Conservation (phyloP, 64 coral and sea anemone genomes). For the Actinia tenebrosa region DNA sequence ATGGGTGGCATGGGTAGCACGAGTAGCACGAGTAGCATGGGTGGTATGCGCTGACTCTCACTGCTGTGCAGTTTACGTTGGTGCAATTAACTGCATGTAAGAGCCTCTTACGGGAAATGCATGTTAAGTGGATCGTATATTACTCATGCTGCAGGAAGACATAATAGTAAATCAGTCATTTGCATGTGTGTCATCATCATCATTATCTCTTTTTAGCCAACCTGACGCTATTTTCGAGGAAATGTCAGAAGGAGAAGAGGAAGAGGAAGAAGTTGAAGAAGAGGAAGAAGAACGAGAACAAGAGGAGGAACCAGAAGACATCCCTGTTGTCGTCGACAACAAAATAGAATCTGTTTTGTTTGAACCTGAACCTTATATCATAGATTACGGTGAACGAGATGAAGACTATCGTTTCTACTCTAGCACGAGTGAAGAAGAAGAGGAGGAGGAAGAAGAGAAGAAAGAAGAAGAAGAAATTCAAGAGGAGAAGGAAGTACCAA, state of each 20-base stretch:
- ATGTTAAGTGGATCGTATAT: not conserved
- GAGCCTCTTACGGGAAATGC: no score
- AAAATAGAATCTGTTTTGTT: not conserved
- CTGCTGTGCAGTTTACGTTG: no score
- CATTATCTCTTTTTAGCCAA: not conserved
- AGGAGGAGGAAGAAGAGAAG: not conserved
- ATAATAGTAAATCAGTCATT: no score
- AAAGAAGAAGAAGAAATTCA: not conserved
- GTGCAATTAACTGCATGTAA: no score
- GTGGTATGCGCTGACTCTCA: no score
- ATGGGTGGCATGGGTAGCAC: no score
- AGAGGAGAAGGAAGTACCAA: not conserved
- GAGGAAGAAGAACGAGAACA: not conserved
- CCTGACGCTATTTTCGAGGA: conserved; percentile 16
- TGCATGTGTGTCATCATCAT: not conserved
- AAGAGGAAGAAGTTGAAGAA: not conserved
- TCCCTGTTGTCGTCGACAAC: not conserved
- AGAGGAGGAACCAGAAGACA: not conserved
- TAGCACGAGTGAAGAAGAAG: not conserved
- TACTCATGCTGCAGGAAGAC: no score
- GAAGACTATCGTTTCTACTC: not conserved
- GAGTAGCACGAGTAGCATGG: no score
- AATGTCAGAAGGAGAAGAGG: conserved; percentile 19
- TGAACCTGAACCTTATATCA: not conserved
- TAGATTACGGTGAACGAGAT: conserved; percentile 6